phyloP scores from a whole-genome alignment of 1,140 invertebrate genomes.

The Drosophila willistoni region DNA sequence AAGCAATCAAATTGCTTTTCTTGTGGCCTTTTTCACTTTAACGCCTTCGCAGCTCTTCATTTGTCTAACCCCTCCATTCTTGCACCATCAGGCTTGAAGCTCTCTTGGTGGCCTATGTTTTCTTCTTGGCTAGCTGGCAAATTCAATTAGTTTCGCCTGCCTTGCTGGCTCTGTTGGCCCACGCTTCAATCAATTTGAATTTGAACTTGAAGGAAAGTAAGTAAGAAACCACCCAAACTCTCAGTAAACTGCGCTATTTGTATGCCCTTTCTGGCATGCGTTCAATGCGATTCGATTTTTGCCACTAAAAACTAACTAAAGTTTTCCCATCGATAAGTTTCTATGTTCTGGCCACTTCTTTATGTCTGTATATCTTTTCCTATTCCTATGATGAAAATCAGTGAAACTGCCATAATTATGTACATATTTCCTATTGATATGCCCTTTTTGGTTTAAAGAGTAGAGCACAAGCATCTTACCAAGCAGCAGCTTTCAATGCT shows the following conservation, averaged over 20 bases:
- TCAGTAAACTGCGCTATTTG: background rate
- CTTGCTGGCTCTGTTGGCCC: background rate
- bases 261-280: background rate
- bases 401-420: too few relatives aligned
- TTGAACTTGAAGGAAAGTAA: slow-evolving; percentile 9
- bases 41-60: slow-evolving; percentile 6
- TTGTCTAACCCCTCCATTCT: too few relatives aligned
- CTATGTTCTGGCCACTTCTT: background rate
- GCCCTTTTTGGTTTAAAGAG: background rate
- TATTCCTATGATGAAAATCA: background rate
- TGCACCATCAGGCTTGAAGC: background rate
- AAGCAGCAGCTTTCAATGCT: background rate
- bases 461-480: background rate
- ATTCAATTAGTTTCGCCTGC: slow-evolving; percentile 22
- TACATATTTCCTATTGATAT: background rate
- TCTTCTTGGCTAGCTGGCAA: slow-evolving; percentile 19
- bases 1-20: slow-evolving; percentile 22
- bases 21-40: slow-evolving; percentile 17
- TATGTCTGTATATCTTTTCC: too few relatives aligned
- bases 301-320: too few relatives aligned
- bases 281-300: too few relatives aligned
- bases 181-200: slow-evolving; percentile 20
- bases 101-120: slow-evolving; percentile 6
- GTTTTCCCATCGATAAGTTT: too few relatives aligned
- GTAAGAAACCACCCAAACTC: background rate